Evolutionary conservation across 2,113 vertebrate genomes (phyloP).

Genomic region (Pseudopipra pipra): DNA sequence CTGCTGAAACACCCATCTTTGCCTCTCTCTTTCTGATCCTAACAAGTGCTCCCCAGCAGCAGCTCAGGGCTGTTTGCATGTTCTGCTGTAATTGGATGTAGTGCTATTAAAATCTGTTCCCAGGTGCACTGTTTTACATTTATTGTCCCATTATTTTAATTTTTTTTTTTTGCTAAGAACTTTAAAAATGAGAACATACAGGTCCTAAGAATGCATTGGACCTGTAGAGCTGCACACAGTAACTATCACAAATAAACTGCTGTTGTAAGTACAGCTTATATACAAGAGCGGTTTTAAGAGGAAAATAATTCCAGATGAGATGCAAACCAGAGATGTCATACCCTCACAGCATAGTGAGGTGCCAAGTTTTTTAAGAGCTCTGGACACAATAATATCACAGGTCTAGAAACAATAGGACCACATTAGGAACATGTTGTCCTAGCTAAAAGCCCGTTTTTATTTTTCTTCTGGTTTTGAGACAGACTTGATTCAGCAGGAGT

Average conservation of each 20-base stretch:
- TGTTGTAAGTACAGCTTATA: not conserved
- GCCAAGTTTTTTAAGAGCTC: not conserved
- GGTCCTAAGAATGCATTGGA: not conserved
- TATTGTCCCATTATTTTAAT: not conserved
- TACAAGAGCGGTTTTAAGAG: not conserved
- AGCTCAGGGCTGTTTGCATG: not conserved
- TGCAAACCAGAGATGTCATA: not conserved
- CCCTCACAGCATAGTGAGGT: not conserved
- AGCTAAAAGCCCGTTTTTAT: not conserved
- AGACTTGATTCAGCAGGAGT: not conserved
- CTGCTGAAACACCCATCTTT: not conserved
- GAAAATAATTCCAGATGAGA: not conserved
- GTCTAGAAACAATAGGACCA: not conserved
- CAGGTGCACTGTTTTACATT: not conserved
- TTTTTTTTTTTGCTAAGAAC: not conserved
- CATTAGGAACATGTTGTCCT: not conserved
- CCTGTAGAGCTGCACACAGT: not conserved
- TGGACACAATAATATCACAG: not conserved
- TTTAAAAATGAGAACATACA: not conserved
- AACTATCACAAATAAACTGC: not conserved
- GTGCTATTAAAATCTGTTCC: not conserved
- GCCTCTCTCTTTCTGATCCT: not conserved
- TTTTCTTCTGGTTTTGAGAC: not conserved
- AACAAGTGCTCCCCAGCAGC: not conserved
- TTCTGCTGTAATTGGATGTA: not conserved